Percentiles rank a stretch among this genome's conserved stretches.
phyloP scores from a whole-genome alignment of 2,797 vertebrate species.

The Alectoris magna region DNA sequence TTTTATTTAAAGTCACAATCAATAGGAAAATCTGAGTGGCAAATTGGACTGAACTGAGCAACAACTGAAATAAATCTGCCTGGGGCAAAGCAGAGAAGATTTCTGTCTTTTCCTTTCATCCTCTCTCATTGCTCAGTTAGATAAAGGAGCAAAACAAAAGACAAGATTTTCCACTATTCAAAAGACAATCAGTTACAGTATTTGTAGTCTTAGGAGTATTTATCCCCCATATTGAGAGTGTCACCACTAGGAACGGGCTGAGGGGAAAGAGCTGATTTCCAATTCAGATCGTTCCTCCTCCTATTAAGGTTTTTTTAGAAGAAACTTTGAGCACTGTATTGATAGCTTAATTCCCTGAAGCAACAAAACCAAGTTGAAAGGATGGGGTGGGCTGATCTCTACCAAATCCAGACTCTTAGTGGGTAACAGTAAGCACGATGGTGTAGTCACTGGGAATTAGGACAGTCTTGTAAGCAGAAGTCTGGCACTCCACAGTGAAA shows the following conservation, averaged over 20 bases:
- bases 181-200: not conserved
- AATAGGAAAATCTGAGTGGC: conserved; percentile 26
- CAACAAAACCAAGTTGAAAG: not conserved
- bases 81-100: not conserved
- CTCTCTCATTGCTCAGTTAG: not conserved
- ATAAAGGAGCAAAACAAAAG: not conserved
- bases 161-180: not conserved
- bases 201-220: conserved; percentile 10
- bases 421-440: not conserved
- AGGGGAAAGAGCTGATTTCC: not conserved
- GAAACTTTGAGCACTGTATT: not conserved
- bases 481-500: not conserved
- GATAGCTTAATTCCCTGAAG: not conserved
- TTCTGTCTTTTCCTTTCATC: not conserved
- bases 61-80: conserved; percentile 22
- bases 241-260: not conserved
- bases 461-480: not conserved
- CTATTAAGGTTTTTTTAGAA: not conserved
- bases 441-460: not conserved
- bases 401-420: not conserved
- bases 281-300: not conserved
- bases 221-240: not conserved
- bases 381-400: not conserved
- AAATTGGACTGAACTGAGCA: conserved; percentile 26
- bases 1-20: conserved; percentile 35